Base-by-base conservation (phyloP, 2,888 invertebrate species). In the Eupithecia centaureata region DNA sequence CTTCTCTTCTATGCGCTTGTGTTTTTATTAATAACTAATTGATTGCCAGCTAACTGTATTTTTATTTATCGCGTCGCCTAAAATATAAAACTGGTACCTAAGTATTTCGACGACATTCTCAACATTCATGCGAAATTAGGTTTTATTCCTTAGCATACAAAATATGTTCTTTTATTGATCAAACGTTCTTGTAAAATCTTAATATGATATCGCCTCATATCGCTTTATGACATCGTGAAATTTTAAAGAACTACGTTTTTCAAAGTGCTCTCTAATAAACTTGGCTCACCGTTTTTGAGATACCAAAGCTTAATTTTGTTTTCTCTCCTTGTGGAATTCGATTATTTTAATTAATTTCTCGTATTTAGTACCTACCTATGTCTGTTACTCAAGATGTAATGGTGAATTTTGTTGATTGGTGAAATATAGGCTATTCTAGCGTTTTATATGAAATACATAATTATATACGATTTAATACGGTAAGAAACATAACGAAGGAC, bases 331-430 rank as follows among this genome's bases (percentile, higher is more conserved):
- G n/a, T n/a, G n/a, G n/a, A n/a, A n/a, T n/a, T n/a, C n/a, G n/a
- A n/a, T n/a, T n/a, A n/a, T 72, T 72, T 66, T 77, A 82, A 83
- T 18, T 22, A 12, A 22, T 47, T 47, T 22, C 12, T 27, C n/a
- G n/a, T n/a, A 33, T 52, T 52, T 27, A 1, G 7, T 25, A 15
- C 52, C 13, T 27, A 33, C 10, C 10, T 7, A 7, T 15, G 27
- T 52, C 27, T 27, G 12, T 27, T 22, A 51, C 12, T 52, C 4
- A 2, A 18, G 15, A 27, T 68, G 75, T 74, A 77, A 78, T 78
- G 74, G 77, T 76, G 67, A 73, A 67, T 47, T 4, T 12, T 5
- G 8, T 38, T 1, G 8, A 42, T 42, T 42, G 22, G 22, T 47
- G 22, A 4, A 1, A 47, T 22, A 18, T 42, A 18, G 5, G n/a